Conservation (phyloP, 1,140 invertebrate genomes). For the Oncopodura yosiiana region DNA sequence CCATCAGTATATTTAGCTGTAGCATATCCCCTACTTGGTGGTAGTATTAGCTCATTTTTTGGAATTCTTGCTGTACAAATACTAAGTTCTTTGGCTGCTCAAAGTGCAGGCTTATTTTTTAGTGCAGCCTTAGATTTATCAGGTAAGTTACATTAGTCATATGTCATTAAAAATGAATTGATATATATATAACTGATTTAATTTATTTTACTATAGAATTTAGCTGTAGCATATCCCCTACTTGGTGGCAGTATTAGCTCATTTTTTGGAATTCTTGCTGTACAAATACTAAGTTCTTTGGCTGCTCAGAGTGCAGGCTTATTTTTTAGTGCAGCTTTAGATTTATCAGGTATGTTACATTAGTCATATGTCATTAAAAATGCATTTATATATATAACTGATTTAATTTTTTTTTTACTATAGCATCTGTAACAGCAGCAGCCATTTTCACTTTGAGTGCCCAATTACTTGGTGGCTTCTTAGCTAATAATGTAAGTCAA, state of each 20-base stretch:
- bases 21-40: constrained; percentile 65
- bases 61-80: constrained; percentile 61
- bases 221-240: constrained; percentile 70
- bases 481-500: constrained; percentile 62
- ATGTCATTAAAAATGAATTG: too few relatives aligned
- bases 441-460: constrained; percentile 69
- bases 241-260: constrained; percentile 52
- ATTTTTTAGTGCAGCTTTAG: constrained; percentile 70
- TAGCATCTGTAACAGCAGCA: constrained; percentile 67
- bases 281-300: constrained; percentile 64
- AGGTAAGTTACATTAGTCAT: too few relatives aligned
- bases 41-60: constrained; percentile 54
- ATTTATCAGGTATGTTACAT: too few relatives aligned
- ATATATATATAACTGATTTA: too few relatives aligned
- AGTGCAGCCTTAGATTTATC: constrained; percentile 66
- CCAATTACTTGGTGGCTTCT: constrained; percentile 72
- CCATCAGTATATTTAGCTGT: constrained; percentile 69
- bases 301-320: constrained; percentile 74
- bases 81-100: constrained; percentile 63
- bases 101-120: constrained; percentile 75
- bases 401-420: too few relatives aligned
- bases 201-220: too few relatives aligned
- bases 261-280: constrained; percentile 60
- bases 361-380: too few relatives aligned
- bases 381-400: too few relatives aligned